Conservation (phyloP, 2,113 vertebrate species). For the Perccottus glenii region DNA sequence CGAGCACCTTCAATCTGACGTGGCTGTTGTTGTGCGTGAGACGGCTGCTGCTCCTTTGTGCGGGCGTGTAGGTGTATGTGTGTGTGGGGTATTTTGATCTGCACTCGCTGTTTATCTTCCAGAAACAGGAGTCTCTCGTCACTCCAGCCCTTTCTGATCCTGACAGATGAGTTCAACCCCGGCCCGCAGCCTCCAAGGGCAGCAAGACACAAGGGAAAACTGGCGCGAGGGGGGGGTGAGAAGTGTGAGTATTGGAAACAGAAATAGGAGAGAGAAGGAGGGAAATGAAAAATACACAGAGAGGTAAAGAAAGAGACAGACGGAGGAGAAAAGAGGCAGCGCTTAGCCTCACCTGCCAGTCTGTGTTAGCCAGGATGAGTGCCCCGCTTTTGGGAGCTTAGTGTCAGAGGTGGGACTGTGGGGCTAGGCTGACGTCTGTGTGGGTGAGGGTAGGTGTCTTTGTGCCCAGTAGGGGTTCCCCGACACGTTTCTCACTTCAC, state of each 20-base stretch:
- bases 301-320: constrained; percentile 53
- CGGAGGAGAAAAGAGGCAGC: constrained; percentile 60
- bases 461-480: constrained; percentile 71
- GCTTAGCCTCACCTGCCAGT: constrained; percentile 79
- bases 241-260: constrained; percentile 59
- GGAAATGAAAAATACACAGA: constrained; percentile 63
- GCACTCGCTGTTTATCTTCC: constrained; percentile 77
- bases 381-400: constrained; percentile 75
- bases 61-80: constrained; percentile 25
- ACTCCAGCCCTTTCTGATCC: constrained; percentile 77
- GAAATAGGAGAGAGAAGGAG: constrained; percentile 59
- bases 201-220: constrained; percentile 24
- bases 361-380: constrained; percentile 75
- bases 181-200: constrained; percentile 67
- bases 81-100: constrained; percentile 72
- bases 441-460: constrained; percentile 41
- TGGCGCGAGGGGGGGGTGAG: constrained; percentile 13
- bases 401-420: constrained; percentile 77
- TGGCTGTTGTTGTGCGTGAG: constrained; percentile 24
- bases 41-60: constrained; percentile 53
- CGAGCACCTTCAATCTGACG: constrained; percentile 60
- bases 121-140: constrained; percentile 77
- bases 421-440: constrained; percentile 62
- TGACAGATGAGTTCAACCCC: constrained; percentile 78
- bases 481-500: constrained; percentile 38